These are phyloP conservation scores for Drosophila willistoni DNA, from an alignment of 1,140 invertebrate species.

Conservation along the genomic window DNA sequence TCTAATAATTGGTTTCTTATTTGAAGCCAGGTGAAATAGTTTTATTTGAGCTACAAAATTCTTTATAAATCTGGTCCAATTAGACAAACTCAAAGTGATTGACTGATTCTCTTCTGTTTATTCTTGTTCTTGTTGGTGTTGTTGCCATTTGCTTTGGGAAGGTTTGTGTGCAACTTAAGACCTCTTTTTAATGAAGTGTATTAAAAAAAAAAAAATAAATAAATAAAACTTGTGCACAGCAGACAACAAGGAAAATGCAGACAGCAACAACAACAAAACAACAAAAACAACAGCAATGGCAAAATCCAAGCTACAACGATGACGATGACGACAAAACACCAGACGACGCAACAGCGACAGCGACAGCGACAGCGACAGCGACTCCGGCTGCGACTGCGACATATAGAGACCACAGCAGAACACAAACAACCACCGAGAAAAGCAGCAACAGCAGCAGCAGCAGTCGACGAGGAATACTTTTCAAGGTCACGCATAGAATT, in stretches of 20 bases:
- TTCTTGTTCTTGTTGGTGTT: not conserved
- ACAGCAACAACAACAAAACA: constrained; percentile 68
- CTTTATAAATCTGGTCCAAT: not conserved
- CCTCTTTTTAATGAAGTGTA: constrained; percentile 14
- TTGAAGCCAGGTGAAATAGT: too few species aligned
- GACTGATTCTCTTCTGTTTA: not conserved
- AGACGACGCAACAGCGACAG: constrained; percentile 37
- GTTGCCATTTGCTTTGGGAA: not conserved
- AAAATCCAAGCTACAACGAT: constrained; percentile 13
- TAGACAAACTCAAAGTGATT: not conserved
- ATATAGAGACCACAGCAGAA: constrained; percentile 32
- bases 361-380: constrained; percentile 28
- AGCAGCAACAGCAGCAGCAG: constrained; percentile 30
- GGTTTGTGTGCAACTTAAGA: constrained; percentile 9
- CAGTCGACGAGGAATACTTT: constrained; percentile 75
- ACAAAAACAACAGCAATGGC: constrained; percentile 38
- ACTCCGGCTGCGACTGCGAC: constrained; percentile 35
- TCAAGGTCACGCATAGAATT: constrained; percentile 82
- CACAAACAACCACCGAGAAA: constrained; percentile 72
- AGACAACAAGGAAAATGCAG: constrained; percentile 81
- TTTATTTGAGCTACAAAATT: too few species aligned
- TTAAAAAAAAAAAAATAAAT: constrained; percentile 35
- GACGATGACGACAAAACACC: constrained; percentile 44
- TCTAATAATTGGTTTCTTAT: too few species aligned
- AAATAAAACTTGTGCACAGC: constrained; percentile 51